Conservation (phyloP, 2,888 invertebrate genomes). For the Drosophila infuscata region DNA sequence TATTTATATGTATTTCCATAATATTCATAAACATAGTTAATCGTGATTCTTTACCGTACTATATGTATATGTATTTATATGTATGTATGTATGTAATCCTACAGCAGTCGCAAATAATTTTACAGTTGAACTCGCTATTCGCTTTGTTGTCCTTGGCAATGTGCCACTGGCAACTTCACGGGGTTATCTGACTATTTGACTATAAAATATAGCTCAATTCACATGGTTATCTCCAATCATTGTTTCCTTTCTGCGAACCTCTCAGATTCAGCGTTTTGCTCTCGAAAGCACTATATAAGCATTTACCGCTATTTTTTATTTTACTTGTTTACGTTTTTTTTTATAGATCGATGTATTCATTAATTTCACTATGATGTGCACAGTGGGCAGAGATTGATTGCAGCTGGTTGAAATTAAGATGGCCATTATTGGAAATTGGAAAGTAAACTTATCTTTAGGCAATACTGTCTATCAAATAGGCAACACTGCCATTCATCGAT, state of each 20-base stretch:
- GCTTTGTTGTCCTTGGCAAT: constrained; percentile 27
- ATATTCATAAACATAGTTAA: constrained; percentile 68
- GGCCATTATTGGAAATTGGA: background rate
- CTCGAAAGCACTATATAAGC: constrained; percentile 61
- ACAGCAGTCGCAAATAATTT: constrained; percentile 78
- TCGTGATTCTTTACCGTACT: constrained; percentile 59
- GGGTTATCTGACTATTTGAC: constrained; percentile 60
- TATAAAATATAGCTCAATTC: constrained; percentile 76
- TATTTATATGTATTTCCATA: constrained; percentile 17
- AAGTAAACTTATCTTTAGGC: constrained; percentile 10
- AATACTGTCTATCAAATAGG: constrained; percentile 62
- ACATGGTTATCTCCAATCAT: constrained; percentile 33
- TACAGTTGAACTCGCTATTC: constrained; percentile 64
- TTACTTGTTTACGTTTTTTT: background rate
- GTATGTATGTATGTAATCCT: constrained; percentile 51
- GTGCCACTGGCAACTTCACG: constrained; percentile 42
- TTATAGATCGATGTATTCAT: constrained; percentile 39
- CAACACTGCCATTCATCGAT: constrained; percentile 12
- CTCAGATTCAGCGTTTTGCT: constrained; percentile 34
- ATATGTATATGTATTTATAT: constrained; percentile 28
- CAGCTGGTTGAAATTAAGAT: background rate
- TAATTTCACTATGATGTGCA: constrained; percentile 23
- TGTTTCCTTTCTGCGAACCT: constrained; percentile 36
- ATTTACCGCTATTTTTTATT: constrained; percentile 54
- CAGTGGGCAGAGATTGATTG: constrained; percentile 20